A percentile compares a stretch with the other conserved stretches of the same genome.
Conservation (phyloP, 2,888 invertebrate species). For the Erebia aethiops region DNA sequence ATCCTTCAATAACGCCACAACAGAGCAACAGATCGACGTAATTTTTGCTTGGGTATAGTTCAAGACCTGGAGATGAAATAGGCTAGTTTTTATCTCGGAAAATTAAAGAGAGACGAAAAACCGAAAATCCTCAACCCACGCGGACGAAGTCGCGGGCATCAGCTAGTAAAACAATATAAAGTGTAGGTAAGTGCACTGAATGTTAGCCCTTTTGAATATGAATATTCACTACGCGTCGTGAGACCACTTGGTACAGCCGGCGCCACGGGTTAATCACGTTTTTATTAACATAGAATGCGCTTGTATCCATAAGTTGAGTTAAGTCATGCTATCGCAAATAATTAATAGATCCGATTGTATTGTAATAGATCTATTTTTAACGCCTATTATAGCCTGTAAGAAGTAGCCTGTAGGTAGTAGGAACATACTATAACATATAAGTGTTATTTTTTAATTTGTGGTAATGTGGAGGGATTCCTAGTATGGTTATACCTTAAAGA, state of each 20-base stretch:
- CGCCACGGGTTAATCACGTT: constrained; percentile 24
- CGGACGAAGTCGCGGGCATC: too few relatives aligned
- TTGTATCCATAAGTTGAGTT: constrained; percentile 17
- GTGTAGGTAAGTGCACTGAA: too few relatives aligned
- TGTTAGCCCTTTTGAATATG: not conserved
- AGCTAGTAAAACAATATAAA: too few relatives aligned
- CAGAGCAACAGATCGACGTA: too few relatives aligned
- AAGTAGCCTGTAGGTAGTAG: not conserved
- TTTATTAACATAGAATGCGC: constrained; percentile 24
- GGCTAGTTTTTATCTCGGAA: too few relatives aligned
- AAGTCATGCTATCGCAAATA: constrained; percentile 9
- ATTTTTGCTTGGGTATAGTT: too few relatives aligned
- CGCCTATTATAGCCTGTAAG: not conserved
- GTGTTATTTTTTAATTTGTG: too few relatives aligned
- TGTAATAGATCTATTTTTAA: constrained; percentile 11
- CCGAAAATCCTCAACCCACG: not conserved
- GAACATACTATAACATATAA: not conserved
- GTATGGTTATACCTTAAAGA: too few relatives aligned
- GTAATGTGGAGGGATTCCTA: too few relatives aligned
- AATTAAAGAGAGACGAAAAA: too few relatives aligned
- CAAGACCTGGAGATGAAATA: too few relatives aligned
- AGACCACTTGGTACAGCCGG: constrained; percentile 3
- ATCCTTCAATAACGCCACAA: too few relatives aligned
- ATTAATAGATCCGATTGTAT: constrained; percentile 19
- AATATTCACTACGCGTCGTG: constrained; percentile 21